phyloP scores from a whole-genome alignment of 2,888 invertebrate genomes.

The Drosophila ezoana region DNA sequence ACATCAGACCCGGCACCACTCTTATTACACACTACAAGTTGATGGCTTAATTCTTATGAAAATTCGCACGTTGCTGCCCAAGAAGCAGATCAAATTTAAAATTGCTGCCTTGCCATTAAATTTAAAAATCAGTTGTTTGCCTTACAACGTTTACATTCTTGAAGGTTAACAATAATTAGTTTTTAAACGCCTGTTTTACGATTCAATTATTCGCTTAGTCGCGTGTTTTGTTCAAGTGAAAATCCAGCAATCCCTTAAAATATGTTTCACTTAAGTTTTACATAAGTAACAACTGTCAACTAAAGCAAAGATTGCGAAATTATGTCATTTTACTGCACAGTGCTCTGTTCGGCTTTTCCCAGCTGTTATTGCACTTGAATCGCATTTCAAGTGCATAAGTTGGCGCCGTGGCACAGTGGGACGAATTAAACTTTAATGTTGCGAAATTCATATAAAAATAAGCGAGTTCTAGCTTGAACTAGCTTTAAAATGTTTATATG shows the following conservation, averaged over 20 bases:
- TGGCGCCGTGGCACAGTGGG: conserved; percentile 23
- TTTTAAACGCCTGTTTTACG: too few species aligned
- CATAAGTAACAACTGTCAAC: conserved; percentile 1
- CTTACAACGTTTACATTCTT: too few species aligned
- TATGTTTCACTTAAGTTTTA: neutral
- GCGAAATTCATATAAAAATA: neutral
- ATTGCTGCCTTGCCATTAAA: neutral
- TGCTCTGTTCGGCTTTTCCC: conserved; percentile 3
- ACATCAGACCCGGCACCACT: conserved; percentile 5
- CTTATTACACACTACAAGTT: conserved; percentile 5
- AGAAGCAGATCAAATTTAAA: neutral
- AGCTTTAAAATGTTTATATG: neutral
- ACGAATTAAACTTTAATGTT: neutral
- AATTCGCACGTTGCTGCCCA: neutral
- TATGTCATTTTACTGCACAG: conserved; percentile 7
- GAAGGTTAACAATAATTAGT: too few species aligned
- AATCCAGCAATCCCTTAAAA: conserved; percentile 1
- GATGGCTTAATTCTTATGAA: neutral
- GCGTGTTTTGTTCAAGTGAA: neutral
- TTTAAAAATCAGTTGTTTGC: neutral
- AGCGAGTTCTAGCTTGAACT: neutral
- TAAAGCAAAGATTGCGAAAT: neutral
- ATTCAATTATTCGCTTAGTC: conserved; percentile 4
- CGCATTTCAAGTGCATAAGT: conserved; percentile 41
- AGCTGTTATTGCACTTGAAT: conserved; percentile 44